Evolutionary conservation across 2,888 invertebrate species (phyloP), one percentile per base, ranked within the genome.

Genomic region (Theretra japonica): DNA sequence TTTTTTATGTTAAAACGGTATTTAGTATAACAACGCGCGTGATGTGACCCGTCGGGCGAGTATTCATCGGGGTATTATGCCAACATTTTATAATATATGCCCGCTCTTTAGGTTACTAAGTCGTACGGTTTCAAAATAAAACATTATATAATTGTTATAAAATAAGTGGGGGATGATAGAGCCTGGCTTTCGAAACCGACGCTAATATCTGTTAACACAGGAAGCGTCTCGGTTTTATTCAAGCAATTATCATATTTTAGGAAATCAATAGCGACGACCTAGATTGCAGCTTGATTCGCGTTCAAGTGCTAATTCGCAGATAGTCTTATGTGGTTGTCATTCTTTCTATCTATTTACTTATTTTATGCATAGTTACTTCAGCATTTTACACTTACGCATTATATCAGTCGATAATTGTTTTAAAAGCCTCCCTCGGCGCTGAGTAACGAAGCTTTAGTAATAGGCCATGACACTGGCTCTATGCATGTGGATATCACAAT

Each of bases 91-190:
- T 65, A 65, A 65, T 65, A 7, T 65, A 65, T 65, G 65, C 62
- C 41, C 21, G 41, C 41, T 65, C 65, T 65, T 65, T 48, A 65
- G 65, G 65, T 65, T 65, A 65, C 41, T 65, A 65, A 65, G 65
- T 48, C 65, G 23, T 33, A 62, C 41, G 62, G 17, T 65, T 65
- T 48, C 65, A 65, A 48, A 65, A 65, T 23, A 48, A n/a, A 60
- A 48, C 48, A 48, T 65, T 65, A 65, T 48, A 65, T 65, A 65
- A 65, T 21, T 65, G 41, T 65, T 48, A 65, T 65, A 41, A 65
- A 41, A 48, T 53, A 53, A 65, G 48, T 25, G 25, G 58, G 41
- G 33, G 65, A 65, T 23, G 65, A 65, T 65, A 21, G 48, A 65
- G 57, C 71, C 57, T 41, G 57, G 30, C 33, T 59, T 28, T 53